Evolutionary conservation across 2,797 vertebrate genomes (phyloP).

Genomic region (Acanthiza pusilla): DNA sequence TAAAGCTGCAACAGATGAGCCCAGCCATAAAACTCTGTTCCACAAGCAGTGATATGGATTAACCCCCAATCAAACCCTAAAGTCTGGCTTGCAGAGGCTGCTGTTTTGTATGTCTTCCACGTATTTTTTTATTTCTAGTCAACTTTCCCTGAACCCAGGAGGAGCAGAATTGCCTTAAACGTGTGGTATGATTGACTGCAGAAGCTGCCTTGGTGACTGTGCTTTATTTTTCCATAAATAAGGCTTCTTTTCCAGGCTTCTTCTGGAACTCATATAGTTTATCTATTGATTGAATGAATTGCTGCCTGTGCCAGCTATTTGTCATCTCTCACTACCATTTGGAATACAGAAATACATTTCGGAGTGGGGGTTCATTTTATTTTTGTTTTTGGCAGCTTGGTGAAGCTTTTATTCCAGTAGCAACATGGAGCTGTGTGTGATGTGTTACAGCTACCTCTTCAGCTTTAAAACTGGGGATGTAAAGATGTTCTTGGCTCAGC

Average conservation of each 20-base stretch:
- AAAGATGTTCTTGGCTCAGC: conserved; percentile 4
- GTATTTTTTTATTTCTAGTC: not conserved
- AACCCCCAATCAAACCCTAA: not conserved
- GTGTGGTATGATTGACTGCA: not conserved
- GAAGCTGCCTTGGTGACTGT: not conserved
- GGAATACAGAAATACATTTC: not conserved
- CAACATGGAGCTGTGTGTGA: not conserved
- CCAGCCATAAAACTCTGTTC: not conserved
- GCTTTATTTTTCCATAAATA: not conserved
- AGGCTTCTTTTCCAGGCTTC: not conserved
- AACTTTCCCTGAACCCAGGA: not conserved
- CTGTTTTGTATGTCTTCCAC: not conserved
- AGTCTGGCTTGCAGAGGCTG: not conserved
- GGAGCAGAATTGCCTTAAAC: not conserved
- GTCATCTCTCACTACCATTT: not conserved
- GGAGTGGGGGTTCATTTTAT: not conserved
- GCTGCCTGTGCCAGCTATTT: not conserved
- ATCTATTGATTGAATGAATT: not conserved
- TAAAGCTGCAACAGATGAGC: not conserved
- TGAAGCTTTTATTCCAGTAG: conserved; percentile 30
- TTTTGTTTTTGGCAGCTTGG: conserved; percentile 9
- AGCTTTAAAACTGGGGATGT: not conserved
- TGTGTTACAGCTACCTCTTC: conserved; percentile 15
- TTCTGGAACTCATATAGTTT: not conserved
- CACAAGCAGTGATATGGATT: not conserved